Evolutionary conservation across 2,113 vertebrate species (phyloP).

Genomic region (Anguilla rostrata): DNA sequence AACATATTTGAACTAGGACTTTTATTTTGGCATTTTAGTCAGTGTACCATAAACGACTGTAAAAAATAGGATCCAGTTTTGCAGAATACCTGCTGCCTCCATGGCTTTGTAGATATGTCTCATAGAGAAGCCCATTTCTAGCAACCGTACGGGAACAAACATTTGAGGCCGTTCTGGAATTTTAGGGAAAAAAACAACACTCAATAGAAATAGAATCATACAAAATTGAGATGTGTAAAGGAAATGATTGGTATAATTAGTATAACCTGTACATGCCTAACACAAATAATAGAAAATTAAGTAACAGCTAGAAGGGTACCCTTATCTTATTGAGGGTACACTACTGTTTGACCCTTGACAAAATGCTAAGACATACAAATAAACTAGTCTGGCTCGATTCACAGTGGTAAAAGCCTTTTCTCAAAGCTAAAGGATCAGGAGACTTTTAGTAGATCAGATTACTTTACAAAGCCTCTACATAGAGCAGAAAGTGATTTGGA

Average conservation of each 20-base stretch:
- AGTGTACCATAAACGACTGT: neutral
- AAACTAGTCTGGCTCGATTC: neutral
- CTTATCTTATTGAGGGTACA: no score
- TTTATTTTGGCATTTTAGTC: no score
- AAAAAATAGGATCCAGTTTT: slow-evolving; percentile 10
- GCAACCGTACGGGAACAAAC: slow-evolving; percentile 75
- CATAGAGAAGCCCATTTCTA: slow-evolving; percentile 81
- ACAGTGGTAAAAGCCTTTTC: neutral
- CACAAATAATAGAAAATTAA: slow-evolving; percentile 43
- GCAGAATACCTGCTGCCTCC: slow-evolving; percentile 73
- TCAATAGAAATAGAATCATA: slow-evolving; percentile 21
- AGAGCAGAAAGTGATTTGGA: neutral
- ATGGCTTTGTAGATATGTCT: slow-evolving; percentile 79
- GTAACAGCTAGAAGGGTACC: slow-evolving; percentile 27
- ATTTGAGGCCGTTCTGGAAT: slow-evolving; percentile 72
- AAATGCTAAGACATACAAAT: no score
- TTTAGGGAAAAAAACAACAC: slow-evolving; percentile 18
- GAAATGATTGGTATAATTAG: slow-evolving; percentile 37
- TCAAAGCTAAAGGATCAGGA: neutral
- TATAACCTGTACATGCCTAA: no score
- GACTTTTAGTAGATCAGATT: neutral
- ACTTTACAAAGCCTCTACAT: neutral
- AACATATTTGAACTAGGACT: no score
- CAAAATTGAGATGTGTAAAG: neutral
- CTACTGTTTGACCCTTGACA: neutral